A percentile compares a stretch with the other conserved stretches of the same genome.
phyloP scores from a whole-genome alignment of 2,888 invertebrate genomes.

The Drosophila mulleri region DNA sequence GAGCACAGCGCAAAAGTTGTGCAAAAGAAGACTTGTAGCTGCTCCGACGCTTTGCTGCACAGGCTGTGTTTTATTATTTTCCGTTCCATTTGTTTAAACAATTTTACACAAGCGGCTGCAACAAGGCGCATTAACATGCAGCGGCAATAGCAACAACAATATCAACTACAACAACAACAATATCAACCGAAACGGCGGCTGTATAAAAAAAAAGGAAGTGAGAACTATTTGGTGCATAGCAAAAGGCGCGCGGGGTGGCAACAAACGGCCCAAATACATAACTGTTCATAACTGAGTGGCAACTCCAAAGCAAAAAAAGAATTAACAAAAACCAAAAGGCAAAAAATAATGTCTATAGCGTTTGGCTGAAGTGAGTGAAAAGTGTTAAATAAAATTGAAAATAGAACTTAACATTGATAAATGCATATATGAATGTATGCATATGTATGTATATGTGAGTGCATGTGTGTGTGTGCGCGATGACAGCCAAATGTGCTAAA shows the following conservation, averaged over 20 bases:
- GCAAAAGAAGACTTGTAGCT: constrained; percentile 80
- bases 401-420: background rate
- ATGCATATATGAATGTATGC: too few species aligned
- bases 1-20: constrained; percentile 67
- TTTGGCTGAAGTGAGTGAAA: constrained; percentile 28
- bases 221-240: constrained; percentile 27
- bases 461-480: background rate
- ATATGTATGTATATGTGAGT: constrained; percentile 2
- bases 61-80: constrained; percentile 55
- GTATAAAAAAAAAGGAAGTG: constrained; percentile 4
- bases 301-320: constrained; percentile 1
- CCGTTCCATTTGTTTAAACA: constrained; percentile 64
- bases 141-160: background rate
- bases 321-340: background rate
- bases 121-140: constrained; percentile 2
- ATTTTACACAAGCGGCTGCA: constrained; percentile 38
- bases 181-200: constrained; percentile 10
- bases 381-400: constrained; percentile 5
- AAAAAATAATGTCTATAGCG: constrained; percentile 6
- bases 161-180: background rate
- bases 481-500: constrained; percentile 41
- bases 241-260: constrained; percentile 41
- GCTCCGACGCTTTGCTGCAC: constrained; percentile 51
- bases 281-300: constrained; percentile 18
- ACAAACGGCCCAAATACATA: constrained; percentile 22